Evolutionary conservation across 1,140 invertebrate genomes (phyloP), one percentile per base, ranked within the genome.

Genomic region (Chelonus insularis): DNA sequence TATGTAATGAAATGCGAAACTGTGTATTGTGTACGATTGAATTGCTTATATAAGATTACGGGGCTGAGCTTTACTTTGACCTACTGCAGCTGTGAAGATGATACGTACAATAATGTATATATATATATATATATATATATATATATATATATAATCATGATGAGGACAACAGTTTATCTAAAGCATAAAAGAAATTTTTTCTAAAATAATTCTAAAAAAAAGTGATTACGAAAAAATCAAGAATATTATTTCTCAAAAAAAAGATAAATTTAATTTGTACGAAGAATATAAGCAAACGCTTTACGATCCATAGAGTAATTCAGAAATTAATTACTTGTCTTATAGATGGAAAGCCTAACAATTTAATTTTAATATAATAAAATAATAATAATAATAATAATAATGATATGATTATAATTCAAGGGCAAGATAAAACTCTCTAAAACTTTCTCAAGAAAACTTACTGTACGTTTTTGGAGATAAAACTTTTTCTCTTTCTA

Each of bases 1-100:
- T 25, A 51, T 47, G 56, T 63, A 63, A 63, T 51, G 61, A 58
- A 63, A 63, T 41, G 55, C 56, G 61, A 63, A 58, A 54, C 61
- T 47, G 14, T 29, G 60, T 54, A 62, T 62, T 62, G 60, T 62
- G 50, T 50, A 34, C n/a, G n/a, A 62, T 62, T 62, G 54, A 56
- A 55, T 62, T 12, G 48, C 20, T 56, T 63, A 36, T 57, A 56
- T 63, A 16, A 14, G 37, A 63, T 63, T 57, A 63, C 61, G 61
- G 50, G 55, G 55, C 29, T 23, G 37, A 52, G 56, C 18, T 58
- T 52, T 48, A 63, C 45, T 58, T 58, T 57, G 61, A 63, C 56
- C 61, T 58, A 63, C 55, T 63, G 61, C 36, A 55, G 29, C 60
- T 23, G 21, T 21, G 47, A 41, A 57, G 21, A 4, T 56, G 37